Evolutionary conservation across 2,888 invertebrate genomes (phyloP).

Genomic region (Xylota sylvarum): DNA sequence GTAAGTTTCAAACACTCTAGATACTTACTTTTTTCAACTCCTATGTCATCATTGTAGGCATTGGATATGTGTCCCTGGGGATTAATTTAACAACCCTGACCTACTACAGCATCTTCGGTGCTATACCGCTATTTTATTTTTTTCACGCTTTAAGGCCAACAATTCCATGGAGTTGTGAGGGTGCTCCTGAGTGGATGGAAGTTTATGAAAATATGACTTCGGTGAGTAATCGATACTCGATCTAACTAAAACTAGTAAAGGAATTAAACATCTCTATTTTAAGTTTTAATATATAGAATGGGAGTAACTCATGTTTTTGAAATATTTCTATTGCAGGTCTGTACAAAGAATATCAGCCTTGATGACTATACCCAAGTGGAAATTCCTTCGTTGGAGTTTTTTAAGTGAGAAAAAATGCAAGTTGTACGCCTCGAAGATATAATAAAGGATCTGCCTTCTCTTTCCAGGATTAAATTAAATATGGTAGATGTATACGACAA

Average conservation of each 20-base stretch:
- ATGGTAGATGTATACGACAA: neutral
- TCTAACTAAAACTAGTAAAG: too few relatives aligned
- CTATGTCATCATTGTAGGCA: slow-evolving; percentile 87
- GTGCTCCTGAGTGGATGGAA: slow-evolving; percentile 81
- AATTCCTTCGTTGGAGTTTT: slow-evolving; percentile 47
- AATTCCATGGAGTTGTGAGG: slow-evolving; percentile 93
- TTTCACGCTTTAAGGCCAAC: slow-evolving; percentile 88
- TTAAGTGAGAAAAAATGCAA: slow-evolving; percentile 18
- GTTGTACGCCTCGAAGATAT: neutral
- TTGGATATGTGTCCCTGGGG: slow-evolving; percentile 92
- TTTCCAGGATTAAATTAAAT: slow-evolving; percentile 25
- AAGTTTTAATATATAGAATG: too few relatives aligned
- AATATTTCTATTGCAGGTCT: neutral
- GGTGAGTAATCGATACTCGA: too few relatives aligned
- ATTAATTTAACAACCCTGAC: slow-evolving; percentile 91
- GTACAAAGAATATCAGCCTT: neutral
- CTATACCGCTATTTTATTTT: slow-evolving; percentile 89
- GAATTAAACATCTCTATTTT: too few relatives aligned
- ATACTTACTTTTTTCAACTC: neutral
- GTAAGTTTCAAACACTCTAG: neutral
- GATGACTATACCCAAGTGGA: too few relatives aligned
- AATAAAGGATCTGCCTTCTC: neutral
- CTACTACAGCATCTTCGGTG: slow-evolving; percentile 86
- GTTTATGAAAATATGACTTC: slow-evolving; percentile 10
- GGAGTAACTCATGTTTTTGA: neutral